Evolutionary conservation across 30 jellyfish, hydroid and myxozoan genomes (phyloP).

Genomic region (Cassiopea andromeda): DNA sequence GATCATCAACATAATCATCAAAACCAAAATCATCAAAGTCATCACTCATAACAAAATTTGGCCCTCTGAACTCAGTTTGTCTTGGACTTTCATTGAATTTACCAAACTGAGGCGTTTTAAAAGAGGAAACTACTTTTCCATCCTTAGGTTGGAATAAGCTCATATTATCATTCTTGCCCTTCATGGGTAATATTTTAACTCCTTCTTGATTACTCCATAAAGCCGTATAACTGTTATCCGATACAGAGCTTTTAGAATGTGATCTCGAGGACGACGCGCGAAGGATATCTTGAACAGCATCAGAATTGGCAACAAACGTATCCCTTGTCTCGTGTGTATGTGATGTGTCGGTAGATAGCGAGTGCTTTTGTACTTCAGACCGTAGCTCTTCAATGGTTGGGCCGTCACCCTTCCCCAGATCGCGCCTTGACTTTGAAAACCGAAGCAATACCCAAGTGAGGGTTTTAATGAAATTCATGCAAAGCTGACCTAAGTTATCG

Average conservation of each 20-base stretch:
- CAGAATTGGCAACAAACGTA: not conserved
- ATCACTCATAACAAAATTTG: conserved; percentile 63
- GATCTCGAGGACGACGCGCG: conserved; percentile 24
- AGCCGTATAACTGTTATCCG: conserved; percentile 71
- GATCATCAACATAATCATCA: conserved; percentile 60
- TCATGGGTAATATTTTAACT: conserved; percentile 25
- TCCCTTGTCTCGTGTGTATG: conserved; percentile 45
- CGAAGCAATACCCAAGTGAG: conserved; percentile 71
- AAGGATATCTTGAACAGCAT: conserved; percentile 17
- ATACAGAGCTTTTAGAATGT: conserved; percentile 43
- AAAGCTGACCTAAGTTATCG: conserved; percentile 43
- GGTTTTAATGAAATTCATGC: conserved; percentile 49
- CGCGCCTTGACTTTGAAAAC: conserved; percentile 48
- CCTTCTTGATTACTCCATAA: conserved; percentile 59
- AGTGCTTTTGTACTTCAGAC: not conserved
- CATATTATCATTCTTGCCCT: not conserved
- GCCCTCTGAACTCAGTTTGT: conserved; percentile 44
- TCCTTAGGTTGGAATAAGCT: not conserved
- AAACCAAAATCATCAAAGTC: conserved; percentile 91
- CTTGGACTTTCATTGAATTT: not conserved
- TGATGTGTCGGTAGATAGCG: not conserved
- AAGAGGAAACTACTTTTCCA: conserved; percentile 18
- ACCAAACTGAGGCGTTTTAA: not conserved
- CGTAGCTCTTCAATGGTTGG: conserved; percentile 61
- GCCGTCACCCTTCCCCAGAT: conserved; percentile 63